Base-by-base conservation (phyloP, 2,888 invertebrate genomes). In the Protodeltote pygarga region DNA sequence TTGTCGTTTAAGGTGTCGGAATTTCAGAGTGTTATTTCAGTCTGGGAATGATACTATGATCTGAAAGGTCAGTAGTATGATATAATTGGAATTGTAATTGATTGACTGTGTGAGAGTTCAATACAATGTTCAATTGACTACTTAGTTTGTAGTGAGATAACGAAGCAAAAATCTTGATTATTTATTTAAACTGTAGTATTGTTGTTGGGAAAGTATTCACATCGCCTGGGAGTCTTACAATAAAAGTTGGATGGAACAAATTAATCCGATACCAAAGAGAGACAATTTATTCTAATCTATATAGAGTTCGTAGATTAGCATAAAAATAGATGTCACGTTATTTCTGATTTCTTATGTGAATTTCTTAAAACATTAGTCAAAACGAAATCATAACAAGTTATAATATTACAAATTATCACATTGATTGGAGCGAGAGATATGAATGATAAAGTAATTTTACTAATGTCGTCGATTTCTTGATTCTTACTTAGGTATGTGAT, bases 401-500 rank as follows among this genome's bases (percentile, higher is more conserved):
- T 15, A 16, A 29, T 45, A 48, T 37, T 19, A 45, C 11, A 39
- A 33, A 19, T 29, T 48, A 35, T 58, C 52, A 25, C 42, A 37
- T 61, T n/a, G n/a, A 61, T 19, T 17, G 11, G 29, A 2, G 19
- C 51, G 34, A 38, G 48, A 42, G 15, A 4, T 20, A 16, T 25
- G 15, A 38, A 42, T 41, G 48, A 44, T 20, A 14, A 19, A 23
- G 20, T 52, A 47, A 45, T 47, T 46, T 32, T 27, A 37, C n/a
- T 29, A 9, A 17, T 25, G 10, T 27, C 24, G 16, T 9, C 14
- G 28, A 13, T 20, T 49, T 51, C 14, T 29, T 44, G 31, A 33
- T 48, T 53, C 11, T 4, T 19, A n/a, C n/a, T n/a, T n/a, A n/a
- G n/a, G n/a, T n/a, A 46, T 33, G 25, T 37, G 34, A 45, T 53